Evolutionary conservation across 1,140 invertebrate species (phyloP).

Genomic region (Zaprionus vittiger): DNA sequence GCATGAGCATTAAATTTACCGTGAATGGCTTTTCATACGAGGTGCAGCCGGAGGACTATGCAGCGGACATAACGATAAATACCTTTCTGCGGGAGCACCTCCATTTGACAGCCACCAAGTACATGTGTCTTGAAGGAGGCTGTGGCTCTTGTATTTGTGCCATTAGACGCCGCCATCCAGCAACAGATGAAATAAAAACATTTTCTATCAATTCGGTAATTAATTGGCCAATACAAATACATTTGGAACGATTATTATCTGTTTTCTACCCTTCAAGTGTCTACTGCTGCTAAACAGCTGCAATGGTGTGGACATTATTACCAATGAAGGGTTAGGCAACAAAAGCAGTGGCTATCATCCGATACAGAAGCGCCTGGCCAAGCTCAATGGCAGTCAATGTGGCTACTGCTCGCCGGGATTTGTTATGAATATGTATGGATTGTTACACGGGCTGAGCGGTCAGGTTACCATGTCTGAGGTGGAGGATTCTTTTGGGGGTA

Average conservation of each 20-base stretch:
- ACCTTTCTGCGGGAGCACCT: constrained; percentile 88
- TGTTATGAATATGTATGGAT: constrained; percentile 93
- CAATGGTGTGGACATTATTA: constrained; percentile 91
- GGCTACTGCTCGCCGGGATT: constrained; percentile 93
- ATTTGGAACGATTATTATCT: not conserved
- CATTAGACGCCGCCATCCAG: constrained; percentile 85
- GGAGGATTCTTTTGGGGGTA: constrained; percentile 92
- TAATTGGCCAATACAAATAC: not conserved
- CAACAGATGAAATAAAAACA: constrained; percentile 85
- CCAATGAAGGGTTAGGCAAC: constrained; percentile 91
- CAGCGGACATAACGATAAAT: constrained; percentile 87
- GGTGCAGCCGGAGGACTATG: constrained; percentile 54
- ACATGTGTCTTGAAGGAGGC: constrained; percentile 92
- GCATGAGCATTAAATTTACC: constrained; percentile 67
- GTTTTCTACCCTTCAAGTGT: constrained; percentile 85
- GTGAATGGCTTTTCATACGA: constrained; percentile 68
- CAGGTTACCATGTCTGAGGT: constrained; percentile 88
- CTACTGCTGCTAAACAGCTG: constrained; percentile 88
- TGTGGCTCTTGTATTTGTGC: constrained; percentile 92
- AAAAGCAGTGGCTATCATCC: constrained; percentile 88
- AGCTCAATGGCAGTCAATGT: constrained; percentile 91
- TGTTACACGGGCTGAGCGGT: constrained; percentile 84
- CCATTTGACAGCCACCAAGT: constrained; percentile 90
- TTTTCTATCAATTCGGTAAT: constrained; percentile 91
- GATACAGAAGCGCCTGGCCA: constrained; percentile 88